A percentile compares a stretch with the other conserved stretches of the same genome.
These are phyloP conservation scores for Chymomyza costata DNA, from an alignment of 1,140 invertebrate species.

Conservation along the genomic window DNA sequence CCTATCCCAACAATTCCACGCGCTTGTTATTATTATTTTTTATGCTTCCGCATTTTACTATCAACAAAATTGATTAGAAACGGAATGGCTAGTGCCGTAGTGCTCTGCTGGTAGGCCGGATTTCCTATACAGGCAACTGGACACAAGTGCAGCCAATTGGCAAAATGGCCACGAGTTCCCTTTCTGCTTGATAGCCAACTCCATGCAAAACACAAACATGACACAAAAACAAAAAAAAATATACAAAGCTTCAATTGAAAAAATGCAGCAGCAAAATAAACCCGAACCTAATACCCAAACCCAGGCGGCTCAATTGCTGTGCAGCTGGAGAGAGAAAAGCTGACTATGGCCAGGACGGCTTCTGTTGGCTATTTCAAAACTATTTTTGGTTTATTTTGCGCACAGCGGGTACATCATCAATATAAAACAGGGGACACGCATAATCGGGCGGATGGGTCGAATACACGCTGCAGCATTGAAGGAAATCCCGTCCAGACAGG, in stretches of 20 bases:
- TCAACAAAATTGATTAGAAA: conserved; percentile 63
- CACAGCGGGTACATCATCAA: conserved; percentile 47
- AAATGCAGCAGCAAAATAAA: conserved; percentile 42
- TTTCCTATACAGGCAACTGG: conserved; percentile 25
- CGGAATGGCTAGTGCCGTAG: conserved; percentile 40
- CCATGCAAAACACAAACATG: conserved; percentile 7
- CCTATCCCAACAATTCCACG: no score
- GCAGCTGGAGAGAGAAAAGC: background rate
- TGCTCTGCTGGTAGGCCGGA: conserved; percentile 21
- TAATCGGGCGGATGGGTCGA: conserved; percentile 58
- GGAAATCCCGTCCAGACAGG: conserved; percentile 67
- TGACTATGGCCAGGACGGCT: conserved; percentile 1
- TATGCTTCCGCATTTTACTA: conserved; percentile 57
- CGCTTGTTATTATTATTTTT: no score
- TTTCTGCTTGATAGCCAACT: background rate
- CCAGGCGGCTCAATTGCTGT: conserved; percentile 44
- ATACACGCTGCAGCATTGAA: conserved; percentile 48
- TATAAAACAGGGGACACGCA: conserved; percentile 64
- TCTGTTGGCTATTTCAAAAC: no score
- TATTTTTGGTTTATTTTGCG: conserved; percentile 60
- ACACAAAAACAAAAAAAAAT: conserved; percentile 6
- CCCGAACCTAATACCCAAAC: conserved; percentile 37
- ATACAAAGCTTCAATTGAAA: no score
- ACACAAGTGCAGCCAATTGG: conserved; percentile 57
- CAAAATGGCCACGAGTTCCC: conserved; percentile 36